Conservation (phyloP, 92 coral and sea anemone species). For the Meandrina meandrites region DNA sequence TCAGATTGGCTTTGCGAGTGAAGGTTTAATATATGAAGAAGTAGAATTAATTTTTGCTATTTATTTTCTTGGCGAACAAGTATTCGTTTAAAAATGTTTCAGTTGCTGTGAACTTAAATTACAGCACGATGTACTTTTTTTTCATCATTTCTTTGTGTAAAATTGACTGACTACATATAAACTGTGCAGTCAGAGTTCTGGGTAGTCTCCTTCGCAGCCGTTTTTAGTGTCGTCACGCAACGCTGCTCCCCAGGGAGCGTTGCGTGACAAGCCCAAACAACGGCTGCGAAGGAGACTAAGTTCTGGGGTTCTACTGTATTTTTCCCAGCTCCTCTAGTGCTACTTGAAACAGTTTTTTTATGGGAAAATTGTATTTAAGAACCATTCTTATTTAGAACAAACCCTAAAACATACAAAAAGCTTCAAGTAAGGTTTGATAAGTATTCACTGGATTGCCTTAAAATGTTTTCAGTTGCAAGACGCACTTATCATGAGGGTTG, state of each 20-base stretch:
- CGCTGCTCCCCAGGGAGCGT: no score
- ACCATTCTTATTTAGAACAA: not conserved
- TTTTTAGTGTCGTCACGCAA: no score
- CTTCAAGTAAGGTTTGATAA: conserved; percentile 13
- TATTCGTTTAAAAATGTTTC: no score
- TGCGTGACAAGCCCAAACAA: no score
- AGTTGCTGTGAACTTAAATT: not conserved
- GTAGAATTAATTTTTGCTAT: no score
- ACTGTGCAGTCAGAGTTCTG: not conserved
- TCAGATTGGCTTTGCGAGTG: not conserved
- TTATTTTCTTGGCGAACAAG: no score
- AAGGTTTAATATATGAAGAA: no score
- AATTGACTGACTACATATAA: not conserved
- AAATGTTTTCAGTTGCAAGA: conserved; percentile 64
- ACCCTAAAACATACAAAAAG: not conserved
- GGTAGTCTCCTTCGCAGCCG: no score
- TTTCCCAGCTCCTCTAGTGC: not conserved
- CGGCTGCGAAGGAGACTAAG: no score
- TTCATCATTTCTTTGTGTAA: not conserved
- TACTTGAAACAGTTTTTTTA: not conserved
- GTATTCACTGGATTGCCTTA: conserved; percentile 69
- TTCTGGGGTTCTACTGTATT: not conserved
- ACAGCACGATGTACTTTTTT: not conserved
- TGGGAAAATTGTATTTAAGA: not conserved
- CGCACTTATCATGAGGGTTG: conserved; percentile 48